Conservation (phyloP, 2,797 vertebrate genomes). For the Euphonia xanthogaster region DNA sequence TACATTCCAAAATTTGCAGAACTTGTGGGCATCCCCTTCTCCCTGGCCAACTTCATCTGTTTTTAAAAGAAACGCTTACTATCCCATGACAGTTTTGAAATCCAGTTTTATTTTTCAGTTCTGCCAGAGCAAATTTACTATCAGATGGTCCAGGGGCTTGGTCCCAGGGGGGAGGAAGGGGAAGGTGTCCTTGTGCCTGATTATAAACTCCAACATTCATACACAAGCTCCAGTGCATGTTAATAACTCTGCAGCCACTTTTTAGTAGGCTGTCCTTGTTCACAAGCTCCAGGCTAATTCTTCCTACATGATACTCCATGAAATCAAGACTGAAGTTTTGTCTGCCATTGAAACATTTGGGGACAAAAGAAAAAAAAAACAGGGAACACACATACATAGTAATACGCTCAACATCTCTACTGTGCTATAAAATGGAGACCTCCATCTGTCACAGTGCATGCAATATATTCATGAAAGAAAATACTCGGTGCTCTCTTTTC, state of each 20-base stretch:
- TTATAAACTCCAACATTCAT: background rate
- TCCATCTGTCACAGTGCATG: slow-evolving; percentile 66
- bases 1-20: background rate
- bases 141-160: slow-evolving; percentile 34
- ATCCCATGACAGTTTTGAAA: background rate
- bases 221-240: slow-evolving; percentile 38
- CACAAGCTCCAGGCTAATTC: slow-evolving; percentile 1
- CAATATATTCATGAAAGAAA: slow-evolving; percentile 67
- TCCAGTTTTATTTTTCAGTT: slow-evolving; percentile 4
- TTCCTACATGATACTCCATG: slow-evolving; percentile 7
- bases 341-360: background rate
- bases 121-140: background rate
- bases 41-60: slow-evolving; percentile 7
- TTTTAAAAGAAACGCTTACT: slow-evolving; percentile 43
- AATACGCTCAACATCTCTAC: slow-evolving; percentile 49
- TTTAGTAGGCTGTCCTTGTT: background rate
- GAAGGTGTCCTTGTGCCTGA: background rate
- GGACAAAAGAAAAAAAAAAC: background rate
- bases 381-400: slow-evolving; percentile 22
- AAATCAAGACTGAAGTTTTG: background rate
- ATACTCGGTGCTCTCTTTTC: slow-evolving; percentile 52
- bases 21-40: slow-evolving; percentile 24
- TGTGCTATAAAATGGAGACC: slow-evolving; percentile 57
- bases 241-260: background rate
- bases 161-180: slow-evolving; percentile 17